Evolutionary conservation across 2,888 invertebrate species (phyloP), one percentile per base, ranked within the genome.

Genomic region (Plagodis pulveraria): DNA sequence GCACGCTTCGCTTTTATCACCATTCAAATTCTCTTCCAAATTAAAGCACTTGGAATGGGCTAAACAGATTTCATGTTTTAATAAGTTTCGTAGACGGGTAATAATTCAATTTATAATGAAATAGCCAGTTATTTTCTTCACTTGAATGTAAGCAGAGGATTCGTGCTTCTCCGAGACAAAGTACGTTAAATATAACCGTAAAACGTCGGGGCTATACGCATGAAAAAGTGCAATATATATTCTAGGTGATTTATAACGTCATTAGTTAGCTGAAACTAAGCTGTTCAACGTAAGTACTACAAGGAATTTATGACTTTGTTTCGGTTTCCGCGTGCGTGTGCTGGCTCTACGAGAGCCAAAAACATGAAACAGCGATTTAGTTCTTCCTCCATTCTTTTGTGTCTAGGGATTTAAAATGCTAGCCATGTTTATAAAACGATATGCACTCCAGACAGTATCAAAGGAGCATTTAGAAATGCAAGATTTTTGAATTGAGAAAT

Each of bases 281-380:
- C 73, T 56, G 60, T 56, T 42, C 56, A 45, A 43, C 47, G 50
- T 56, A 56, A 56, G 60, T 61, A 61, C 60, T 61, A 75, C 69
- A 76, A 80, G 80, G 83, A 77, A 83, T 61, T 61, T 78, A 80
- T 76, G 69, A 77, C 78, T 75, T 72, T 74, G 75, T 79, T 78
- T 76, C 73, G 76, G 71, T 77, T 83, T 84, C 83, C 82, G 82
- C 72, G 77, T 80, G 80, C 80, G 80, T 83, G 76, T 64, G 71
- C 77, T 72, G 72, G 73, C 70, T 70, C 71, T 73, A 70, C 65
- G 67, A 72, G 74, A 78, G 79, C 80, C 80, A 81, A 81, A 81
- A 81, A 83, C 81, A 81, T 71, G 78, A 77, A 81, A 81, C 74
- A 79, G 75, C 81, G 66, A 81, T 80, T 81, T 76, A 74, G 75